Conservation (phyloP, 2,888 invertebrate species). For the Stenolophus ochropezus region DNA sequence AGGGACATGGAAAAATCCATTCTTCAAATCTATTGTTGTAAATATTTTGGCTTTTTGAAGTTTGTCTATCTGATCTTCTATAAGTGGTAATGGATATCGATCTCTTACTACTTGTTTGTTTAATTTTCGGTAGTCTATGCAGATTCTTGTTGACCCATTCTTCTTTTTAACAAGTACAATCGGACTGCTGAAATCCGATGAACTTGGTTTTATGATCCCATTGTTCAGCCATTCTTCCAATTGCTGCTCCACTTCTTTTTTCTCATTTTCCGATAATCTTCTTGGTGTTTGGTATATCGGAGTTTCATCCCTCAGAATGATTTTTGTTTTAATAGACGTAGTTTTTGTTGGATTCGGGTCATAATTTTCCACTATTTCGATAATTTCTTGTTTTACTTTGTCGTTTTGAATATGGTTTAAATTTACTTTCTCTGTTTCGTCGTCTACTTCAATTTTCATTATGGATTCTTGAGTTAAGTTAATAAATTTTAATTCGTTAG, state of each 20-base stretch:
- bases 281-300: slow-evolving; percentile 62
- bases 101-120: not conserved
- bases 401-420: too few species aligned
- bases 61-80: slow-evolving; percentile 64
- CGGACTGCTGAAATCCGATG: slow-evolving; percentile 64
- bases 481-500: too few species aligned
- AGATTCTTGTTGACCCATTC: slow-evolving; percentile 57
- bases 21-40: slow-evolving; percentile 64
- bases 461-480: too few species aligned
- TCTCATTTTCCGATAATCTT: slow-evolving; percentile 61
- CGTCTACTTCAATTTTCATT: too few species aligned
- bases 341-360: too few species aligned
- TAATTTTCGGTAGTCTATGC: not conserved
- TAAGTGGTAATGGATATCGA: slow-evolving; percentile 24
- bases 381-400: too few species aligned
- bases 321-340: slow-evolving; percentile 61
- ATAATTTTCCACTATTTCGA: too few species aligned
- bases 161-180: slow-evolving; percentile 64
- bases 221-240: slow-evolving; percentile 63
- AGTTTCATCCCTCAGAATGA: slow-evolving; percentile 62
- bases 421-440: not conserved
- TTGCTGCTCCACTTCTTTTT: slow-evolving; percentile 60
- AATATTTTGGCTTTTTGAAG: slow-evolving; percentile 60
- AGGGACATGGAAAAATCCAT: slow-evolving; percentile 67
- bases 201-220: slow-evolving; percentile 61